Base-by-base conservation (phyloP, 2,113 vertebrate genomes). In the Cisticola juncidis region DNA sequence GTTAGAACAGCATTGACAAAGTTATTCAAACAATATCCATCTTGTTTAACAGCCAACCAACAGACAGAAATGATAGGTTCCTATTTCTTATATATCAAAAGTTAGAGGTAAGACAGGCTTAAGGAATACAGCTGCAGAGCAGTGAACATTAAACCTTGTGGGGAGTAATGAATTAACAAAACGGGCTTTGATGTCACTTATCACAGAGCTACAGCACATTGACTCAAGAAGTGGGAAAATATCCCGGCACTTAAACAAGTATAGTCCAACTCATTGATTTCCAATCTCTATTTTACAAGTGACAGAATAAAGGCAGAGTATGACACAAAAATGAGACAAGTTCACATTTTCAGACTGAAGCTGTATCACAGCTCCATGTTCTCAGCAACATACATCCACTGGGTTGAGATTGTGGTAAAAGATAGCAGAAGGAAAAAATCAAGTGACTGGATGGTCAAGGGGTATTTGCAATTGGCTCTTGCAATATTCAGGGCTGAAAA, bases 171-270 rank as follows among this genome's bases (percentile, higher is more conserved):
- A 81, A 95, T 91, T 87, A 90, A 77, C 14, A 84, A 90, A 83
- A 73, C 28, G 17, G 4, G 6, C 62, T 96, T 85, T 90, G 79
- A 94, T 92, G 51, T 78, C 82, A 88, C 87, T 88, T 95, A 94
- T 95, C 93, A 83, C 47, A 78, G 51, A 93, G 77, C 72, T 78
- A 78, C 82, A 95, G 74, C 82, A 88, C 64, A 56, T 74, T 73
- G 79, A 79, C 54, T 94, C 86, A 54, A 78, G 33, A 80, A 90
- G 47, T 71, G 60, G 71, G 44, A 80, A 95, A 95, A 86, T 77
- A 93, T 66, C 71, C 61, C 83, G 87, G 71, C 79, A 95, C 71
- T 92, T 81, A 23, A 72, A 40, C 45, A 93, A 84, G 51, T 8
- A 9, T 8, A 94, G 44, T 91, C 81, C 47, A 83, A 66, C 12